Conservation (phyloP, 2,888 invertebrate genomes). For the Bimastos eiseni region DNA sequence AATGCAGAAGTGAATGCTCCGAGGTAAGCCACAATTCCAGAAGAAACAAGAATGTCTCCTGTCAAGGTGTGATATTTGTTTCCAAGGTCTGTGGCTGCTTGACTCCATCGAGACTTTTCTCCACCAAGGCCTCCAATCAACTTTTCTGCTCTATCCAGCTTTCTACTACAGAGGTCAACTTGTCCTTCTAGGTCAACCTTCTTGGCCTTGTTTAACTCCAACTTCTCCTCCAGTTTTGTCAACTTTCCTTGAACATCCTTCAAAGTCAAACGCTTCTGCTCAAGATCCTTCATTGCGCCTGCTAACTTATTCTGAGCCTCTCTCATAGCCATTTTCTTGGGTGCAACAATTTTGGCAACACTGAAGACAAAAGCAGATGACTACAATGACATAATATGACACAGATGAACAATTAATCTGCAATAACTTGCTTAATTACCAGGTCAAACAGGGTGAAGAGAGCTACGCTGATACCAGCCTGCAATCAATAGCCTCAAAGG, state of each 20-base stretch:
- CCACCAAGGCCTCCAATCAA: constrained; percentile 63
- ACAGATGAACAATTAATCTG: neutral
- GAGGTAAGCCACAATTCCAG: constrained; percentile 61
- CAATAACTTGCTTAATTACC: too few species aligned
- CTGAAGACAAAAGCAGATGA: constrained; percentile 45
- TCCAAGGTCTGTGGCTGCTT: constrained; percentile 57
- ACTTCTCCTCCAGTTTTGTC: constrained; percentile 58
- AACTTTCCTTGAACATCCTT: constrained; percentile 63
- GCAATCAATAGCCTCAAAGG: neutral
- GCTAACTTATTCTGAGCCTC: constrained; percentile 60
- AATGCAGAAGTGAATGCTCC: constrained; percentile 63
- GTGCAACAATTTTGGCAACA: constrained; percentile 64
- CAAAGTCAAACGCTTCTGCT: constrained; percentile 61
- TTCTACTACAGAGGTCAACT: constrained; percentile 62
- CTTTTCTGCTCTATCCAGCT: constrained; percentile 62
- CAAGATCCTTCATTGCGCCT: constrained; percentile 60
- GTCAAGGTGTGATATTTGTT: constrained; percentile 59
- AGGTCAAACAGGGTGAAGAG: too few species aligned
- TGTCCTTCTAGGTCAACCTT: constrained; percentile 61
- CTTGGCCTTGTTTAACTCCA: constrained; percentile 62
- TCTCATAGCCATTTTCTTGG: constrained; percentile 62
- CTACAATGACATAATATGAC: neutral
- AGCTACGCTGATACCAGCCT: too few species aligned
- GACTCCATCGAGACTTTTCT: constrained; percentile 62
- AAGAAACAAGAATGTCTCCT: constrained; percentile 73